Base-by-base conservation (phyloP, 2,797 vertebrate genomes). In the Syngnathus rostellatus region DNA sequence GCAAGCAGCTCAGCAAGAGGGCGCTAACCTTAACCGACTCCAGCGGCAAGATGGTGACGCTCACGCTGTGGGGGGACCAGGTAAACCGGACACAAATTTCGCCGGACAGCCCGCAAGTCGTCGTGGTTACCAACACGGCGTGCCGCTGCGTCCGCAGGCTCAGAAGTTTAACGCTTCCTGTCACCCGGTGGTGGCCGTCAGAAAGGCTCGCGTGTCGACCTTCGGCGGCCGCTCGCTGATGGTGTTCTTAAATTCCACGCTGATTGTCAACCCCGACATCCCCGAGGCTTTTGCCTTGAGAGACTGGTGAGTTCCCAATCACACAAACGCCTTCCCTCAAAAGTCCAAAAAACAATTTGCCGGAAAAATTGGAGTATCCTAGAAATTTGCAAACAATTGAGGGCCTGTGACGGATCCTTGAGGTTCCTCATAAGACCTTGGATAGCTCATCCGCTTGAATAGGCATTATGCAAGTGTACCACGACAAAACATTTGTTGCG, bases 181-280 rank as follows among this genome's bases (percentile, higher is more conserved):
- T 68, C 90, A 94, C 66, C 94, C 94, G 0, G 91, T 98, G 78
- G 74, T 98, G 63, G 94, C 93, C 71, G 89, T 97, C 86, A 97
- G 93, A 92, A 94, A 93, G 77, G 94, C 93, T 60, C 81, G 93
- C 62, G 85, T 98, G 81, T 95, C 95, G 37, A 94, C 96, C 83
- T 98, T 94, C 58, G 93, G 94, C 62, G 95, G 95, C 48, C 88
- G 91, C 74, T 96, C 94, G 72, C 88, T 98, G 66, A 95, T 94
- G 1, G 87, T 92, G 40, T 65, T 94, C 67, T 92, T 93, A 69
- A 94, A 93, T 0, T 97, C 94, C 73, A 95, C 92, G 19, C 17
- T 97, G 73, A 81, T 94, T 80, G 72, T 95, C 81, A 97, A 98
- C 85, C 95, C 95, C 62, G 94, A 97, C 76, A 89, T 92, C 84